A percentile compares a stretch with the other conserved stretches of the same genome.
Conservation (phyloP, 2,113 vertebrate species). For the Muscicapa adusta region DNA sequence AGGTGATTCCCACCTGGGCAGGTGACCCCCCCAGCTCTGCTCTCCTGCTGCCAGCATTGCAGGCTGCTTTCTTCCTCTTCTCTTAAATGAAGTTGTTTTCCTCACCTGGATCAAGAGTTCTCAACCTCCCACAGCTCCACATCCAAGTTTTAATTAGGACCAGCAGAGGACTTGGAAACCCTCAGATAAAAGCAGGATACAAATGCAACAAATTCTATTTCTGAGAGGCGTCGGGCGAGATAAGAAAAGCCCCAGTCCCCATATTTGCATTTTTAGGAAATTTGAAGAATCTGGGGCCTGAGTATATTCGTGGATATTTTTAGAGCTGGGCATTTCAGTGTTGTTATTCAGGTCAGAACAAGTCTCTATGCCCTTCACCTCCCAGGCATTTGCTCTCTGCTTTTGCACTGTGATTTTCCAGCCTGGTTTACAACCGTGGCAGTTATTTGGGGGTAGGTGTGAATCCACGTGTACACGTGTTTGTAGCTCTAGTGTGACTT, state of each 20-base stretch:
- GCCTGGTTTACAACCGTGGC: background rate
- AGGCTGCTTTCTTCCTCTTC: too few species aligned
- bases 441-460: background rate
- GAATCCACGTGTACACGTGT: rapidly evolving
- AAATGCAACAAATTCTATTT: background rate
- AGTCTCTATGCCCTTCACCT: background rate
- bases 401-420: background rate
- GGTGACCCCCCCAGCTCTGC: too few species aligned
- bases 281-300: background rate
- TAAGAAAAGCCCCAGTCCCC: background rate
- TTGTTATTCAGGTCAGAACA: background rate
- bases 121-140: background rate
- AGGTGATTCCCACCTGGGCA: rapidly evolving
- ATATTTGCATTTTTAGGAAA: background rate
- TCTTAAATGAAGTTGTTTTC: background rate
- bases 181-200: background rate
- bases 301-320: background rate
- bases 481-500: background rate
- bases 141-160: background rate
- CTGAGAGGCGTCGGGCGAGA: background rate
- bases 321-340: background rate
- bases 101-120: background rate
- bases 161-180: background rate
- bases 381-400: background rate
- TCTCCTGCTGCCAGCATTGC: background rate